These are phyloP conservation scores for Drosophila neonasuta DNA, from an alignment of 2,888 invertebrate species.

Conservation along the genomic window DNA sequence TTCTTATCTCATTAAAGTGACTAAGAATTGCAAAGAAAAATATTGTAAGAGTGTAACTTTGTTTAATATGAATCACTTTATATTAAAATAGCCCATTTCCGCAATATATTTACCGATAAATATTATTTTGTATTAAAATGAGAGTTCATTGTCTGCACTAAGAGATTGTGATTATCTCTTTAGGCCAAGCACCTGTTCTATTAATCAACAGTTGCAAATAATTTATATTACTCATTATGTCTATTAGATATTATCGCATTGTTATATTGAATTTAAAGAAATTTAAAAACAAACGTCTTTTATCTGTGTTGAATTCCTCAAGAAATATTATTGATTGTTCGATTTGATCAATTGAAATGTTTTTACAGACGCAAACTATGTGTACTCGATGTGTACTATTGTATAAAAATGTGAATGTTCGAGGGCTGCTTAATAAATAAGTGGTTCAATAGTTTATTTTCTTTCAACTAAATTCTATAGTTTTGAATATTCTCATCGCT, in stretches of 20 bases:
- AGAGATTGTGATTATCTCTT: constrained; percentile 26
- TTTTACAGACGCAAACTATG: not conserved
- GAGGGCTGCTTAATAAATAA: not conserved
- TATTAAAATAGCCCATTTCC: not conserved
- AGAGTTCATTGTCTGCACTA: not conserved
- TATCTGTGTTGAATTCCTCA: not conserved
- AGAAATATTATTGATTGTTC: not conserved
- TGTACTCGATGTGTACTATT: not conserved
- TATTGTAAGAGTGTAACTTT: not conserved
- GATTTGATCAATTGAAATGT: constrained; percentile 7
- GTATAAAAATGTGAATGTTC: not conserved
- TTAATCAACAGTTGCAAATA: not conserved
- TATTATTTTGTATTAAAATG: constrained; percentile 1
- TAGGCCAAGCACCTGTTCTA: constrained; percentile 25
- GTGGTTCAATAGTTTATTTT: not conserved
- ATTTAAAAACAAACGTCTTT: not conserved
- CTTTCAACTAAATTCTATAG: not conserved
- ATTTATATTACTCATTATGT: constrained; percentile 2
- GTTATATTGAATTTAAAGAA: not conserved
- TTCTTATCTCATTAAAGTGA: not conserved
- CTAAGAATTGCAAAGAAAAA: not conserved
- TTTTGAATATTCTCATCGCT: too few relatives aligned
- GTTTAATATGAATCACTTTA: not conserved
- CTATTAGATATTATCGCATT: constrained; percentile 8
- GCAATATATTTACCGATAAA: constrained; percentile 13